phyloP scores from a whole-genome alignment of 2,888 invertebrate species.

The Metalampra italica region DNA sequence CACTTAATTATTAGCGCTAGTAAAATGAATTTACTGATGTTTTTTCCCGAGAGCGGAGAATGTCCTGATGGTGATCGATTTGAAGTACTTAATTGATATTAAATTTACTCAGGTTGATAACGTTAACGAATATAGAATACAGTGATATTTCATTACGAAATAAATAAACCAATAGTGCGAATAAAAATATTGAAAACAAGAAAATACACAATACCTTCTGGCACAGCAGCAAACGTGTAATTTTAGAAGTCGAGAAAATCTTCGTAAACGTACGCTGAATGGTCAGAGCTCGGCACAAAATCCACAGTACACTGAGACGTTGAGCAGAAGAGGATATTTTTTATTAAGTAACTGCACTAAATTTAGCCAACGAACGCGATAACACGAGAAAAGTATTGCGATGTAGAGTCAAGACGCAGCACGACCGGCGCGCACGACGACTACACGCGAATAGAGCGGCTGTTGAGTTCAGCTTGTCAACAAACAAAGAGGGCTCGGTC shows the following conservation, averaged over 20 bases:
- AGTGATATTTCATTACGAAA: neutral
- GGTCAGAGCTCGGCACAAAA: conserved; percentile 37
- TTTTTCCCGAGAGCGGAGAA: neutral
- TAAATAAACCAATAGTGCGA: neutral
- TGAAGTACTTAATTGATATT: no score
- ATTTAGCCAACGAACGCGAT: conserved; percentile 57
- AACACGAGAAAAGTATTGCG: conserved; percentile 44
- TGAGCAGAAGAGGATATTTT: conserved; percentile 47
- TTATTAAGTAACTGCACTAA: conserved; percentile 57
- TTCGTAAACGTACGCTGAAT: conserved; percentile 35
- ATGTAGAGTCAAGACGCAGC: conserved; percentile 26
- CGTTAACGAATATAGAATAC: neutral
- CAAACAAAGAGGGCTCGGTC: conserved; percentile 73
- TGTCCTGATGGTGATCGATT: neutral
- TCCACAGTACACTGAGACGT: conserved; percentile 49
- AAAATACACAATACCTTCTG: conserved; percentile 54
- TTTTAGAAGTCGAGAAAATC: conserved; percentile 53
- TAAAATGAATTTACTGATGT: conserved; percentile 1
- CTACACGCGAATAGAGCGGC: conserved; percentile 42
- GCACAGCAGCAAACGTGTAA: conserved; percentile 55
- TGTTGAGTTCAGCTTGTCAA: conserved; percentile 66
- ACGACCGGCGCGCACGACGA: conserved; percentile 47
- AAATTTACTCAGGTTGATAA: no score
- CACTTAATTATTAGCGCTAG: conserved; percentile 11
- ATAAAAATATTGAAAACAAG: conserved; percentile 23